Conservation (phyloP, 2,797 vertebrate species). For the Scyliorhinus canicula region DNA sequence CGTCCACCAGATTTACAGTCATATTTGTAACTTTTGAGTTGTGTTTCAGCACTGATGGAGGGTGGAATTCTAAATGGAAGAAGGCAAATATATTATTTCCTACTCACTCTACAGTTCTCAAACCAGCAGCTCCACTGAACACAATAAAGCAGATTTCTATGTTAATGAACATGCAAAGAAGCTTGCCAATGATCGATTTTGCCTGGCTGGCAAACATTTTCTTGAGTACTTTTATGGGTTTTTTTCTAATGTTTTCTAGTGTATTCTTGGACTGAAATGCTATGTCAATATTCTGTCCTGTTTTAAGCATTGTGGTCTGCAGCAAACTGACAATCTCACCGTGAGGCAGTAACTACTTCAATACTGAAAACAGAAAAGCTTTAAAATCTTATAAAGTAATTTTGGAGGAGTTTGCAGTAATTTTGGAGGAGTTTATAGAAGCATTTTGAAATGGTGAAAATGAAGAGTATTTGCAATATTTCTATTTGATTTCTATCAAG, state of each 20-base stretch:
- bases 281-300: neutral
- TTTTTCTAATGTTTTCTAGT: too few species aligned
- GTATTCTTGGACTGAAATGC: neutral
- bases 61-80: neutral
- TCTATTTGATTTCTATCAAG: neutral
- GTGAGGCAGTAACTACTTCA: neutral
- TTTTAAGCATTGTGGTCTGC: neutral
- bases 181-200: neutral
- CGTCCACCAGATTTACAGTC: too few species aligned
- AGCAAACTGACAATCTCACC: neutral
- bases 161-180: neutral
- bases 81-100: neutral
- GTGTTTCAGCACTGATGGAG: neutral
- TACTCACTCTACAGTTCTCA: neutral
- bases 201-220: neutral
- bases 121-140: neutral
- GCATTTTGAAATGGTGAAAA: neutral
- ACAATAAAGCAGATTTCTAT: neutral
- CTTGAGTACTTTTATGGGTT: neutral
- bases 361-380: neutral
- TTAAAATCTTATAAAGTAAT: neutral
- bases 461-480: neutral
- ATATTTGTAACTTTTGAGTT: too few species aligned
- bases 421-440: too few species aligned
- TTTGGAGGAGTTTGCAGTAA: neutral